phyloP scores from a whole-genome alignment of 2,113 vertebrate genomes.

The Trochalopteron elliotii region DNA sequence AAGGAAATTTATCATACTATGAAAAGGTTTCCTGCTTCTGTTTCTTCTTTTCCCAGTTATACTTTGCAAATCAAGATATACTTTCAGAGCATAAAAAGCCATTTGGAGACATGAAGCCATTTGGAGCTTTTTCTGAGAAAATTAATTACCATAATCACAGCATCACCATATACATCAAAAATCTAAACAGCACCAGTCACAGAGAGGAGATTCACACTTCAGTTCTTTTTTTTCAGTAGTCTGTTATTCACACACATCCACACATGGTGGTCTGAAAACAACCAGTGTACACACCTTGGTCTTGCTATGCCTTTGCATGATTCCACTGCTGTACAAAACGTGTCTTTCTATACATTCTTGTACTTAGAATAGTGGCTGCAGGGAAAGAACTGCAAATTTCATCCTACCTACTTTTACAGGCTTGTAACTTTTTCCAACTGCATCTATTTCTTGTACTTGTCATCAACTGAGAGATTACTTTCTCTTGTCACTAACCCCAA shows the following conservation, averaged over 20 bases:
- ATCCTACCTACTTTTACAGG: neutral
- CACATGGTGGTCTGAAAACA: neutral
- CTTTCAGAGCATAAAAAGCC: neutral
- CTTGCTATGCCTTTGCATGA: neutral
- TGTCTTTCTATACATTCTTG: neutral
- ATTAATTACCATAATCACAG: neutral
- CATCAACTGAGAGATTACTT: neutral
- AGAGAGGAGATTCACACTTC: accelerated
- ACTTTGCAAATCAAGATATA: neutral
- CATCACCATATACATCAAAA: neutral
- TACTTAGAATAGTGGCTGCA: neutral
- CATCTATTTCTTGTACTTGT: neutral
- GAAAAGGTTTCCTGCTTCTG: neutral
- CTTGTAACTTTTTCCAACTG: neutral
- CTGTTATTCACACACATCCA: neutral
- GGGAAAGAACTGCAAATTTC: neutral
- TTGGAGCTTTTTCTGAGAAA: neutral
- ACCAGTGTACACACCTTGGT: neutral
- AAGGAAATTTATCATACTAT: neutral
- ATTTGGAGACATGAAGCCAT: neutral
- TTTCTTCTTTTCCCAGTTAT: neutral
- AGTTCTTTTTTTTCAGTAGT: neutral
- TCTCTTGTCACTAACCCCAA: neutral
- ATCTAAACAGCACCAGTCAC: neutral
- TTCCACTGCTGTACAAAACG: neutral